Evolutionary conservation across 2,113 vertebrate species (phyloP).

Genomic region (Elgaria multicarinata): DNA sequence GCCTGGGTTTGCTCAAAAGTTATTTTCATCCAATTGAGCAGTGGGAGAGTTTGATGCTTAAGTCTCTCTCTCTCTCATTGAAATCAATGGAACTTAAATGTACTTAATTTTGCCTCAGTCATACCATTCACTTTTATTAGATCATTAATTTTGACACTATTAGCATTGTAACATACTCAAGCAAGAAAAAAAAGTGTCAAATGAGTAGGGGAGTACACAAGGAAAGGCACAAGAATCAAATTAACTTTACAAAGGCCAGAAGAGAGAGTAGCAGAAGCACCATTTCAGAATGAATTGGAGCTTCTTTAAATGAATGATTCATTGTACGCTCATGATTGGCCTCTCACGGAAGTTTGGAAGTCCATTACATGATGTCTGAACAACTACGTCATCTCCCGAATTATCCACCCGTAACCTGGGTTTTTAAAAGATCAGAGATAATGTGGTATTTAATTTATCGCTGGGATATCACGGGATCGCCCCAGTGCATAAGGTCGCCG

Average conservation of each 20-base stretch:
- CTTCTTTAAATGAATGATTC: too few relatives aligned
- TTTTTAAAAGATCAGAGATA: too few relatives aligned
- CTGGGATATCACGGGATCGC: too few relatives aligned
- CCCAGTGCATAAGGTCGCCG: too few relatives aligned
- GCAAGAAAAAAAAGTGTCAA: background rate
- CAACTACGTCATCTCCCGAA: too few relatives aligned
- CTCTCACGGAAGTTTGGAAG: too few relatives aligned
- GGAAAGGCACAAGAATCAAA: background rate
- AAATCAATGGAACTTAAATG: background rate
- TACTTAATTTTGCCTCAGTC: background rate
- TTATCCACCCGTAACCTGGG: too few relatives aligned
- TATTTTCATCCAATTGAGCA: background rate
- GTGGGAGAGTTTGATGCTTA: background rate
- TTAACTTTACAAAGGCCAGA: background rate
- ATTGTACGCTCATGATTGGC: too few relatives aligned
- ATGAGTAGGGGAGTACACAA: background rate
- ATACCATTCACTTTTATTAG: background rate
- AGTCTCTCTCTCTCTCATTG: background rate
- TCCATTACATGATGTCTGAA: too few relatives aligned
- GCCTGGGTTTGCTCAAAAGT: background rate
- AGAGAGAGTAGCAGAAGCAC: background rate
- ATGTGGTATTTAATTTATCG: too few relatives aligned
- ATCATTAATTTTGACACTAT: background rate
- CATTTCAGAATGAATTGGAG: background rate
- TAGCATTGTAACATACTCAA: background rate